Evolutionary conservation across 2,113 vertebrate genomes (phyloP), one percentile per base, ranked within the genome.

Genomic region (Corynorhinus townsendii): DNA sequence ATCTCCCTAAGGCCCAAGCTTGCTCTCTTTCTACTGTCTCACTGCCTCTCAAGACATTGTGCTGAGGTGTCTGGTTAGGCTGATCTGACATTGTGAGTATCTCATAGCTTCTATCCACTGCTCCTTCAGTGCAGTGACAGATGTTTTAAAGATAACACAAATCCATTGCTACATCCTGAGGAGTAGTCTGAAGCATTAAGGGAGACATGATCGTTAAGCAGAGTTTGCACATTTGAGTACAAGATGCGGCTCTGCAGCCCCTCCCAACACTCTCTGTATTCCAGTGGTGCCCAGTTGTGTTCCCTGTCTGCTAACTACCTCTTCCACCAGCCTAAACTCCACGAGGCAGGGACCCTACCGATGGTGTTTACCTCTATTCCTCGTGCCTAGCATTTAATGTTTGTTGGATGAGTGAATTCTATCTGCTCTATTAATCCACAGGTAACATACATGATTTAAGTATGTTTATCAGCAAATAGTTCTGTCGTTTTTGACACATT

Each of bases 401-500:
- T 12, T 49, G 16, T n/a, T 75, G 11, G 43, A 80, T 64, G 20
- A 56, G 24, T 92, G 33, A 43, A 62, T 92, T 91, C 9, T 80
- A 22, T 52, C 15, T 77, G 66, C 84, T 79, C 68, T 71, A 38
- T 45, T 76, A 80, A 75, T 56, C 35, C 10, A 73, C 4, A 62
- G n/a, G 11, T 54, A 86, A 79, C 20, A 82, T 43, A 40, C 26
- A 64, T 47, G 40, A 75, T 47, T 91, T 66, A 69, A 93, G 15
- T 24, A 30, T 71, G 30, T 75, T 90, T 87, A 75, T 88, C 72
- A 94, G 71, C 62, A 76, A 90, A 80, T 75, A 45, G n/a, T 86
- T 91, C 79, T 84, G 64, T 94, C 56, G n/a, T 86, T 86, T 96
- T 72, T 89, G 82, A 80, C 26, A 92, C 1, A 6, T 62, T 75